A percentile compares a stretch with the other conserved stretches of the same genome.
phyloP scores from a whole-genome alignment of 2,113 vertebrate species.

The Sminthopsis crassicaudata region DNA sequence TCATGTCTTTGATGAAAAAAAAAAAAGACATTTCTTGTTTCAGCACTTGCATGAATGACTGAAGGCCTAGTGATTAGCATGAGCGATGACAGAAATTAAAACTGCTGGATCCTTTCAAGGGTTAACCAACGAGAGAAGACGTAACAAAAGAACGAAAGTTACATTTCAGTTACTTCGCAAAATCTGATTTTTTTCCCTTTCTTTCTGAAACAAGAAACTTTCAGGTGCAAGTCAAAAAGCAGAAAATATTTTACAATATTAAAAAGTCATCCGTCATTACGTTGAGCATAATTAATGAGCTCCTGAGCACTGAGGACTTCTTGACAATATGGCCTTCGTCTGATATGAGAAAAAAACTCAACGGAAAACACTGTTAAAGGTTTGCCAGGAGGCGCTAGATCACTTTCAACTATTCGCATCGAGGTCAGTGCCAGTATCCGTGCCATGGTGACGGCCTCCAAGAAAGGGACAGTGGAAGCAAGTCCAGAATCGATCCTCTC shows the following conservation, averaged over 20 bases:
- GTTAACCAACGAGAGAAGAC: conserved; percentile 71
- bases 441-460: conserved; percentile 74
- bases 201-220: conserved; percentile 90
- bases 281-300: conserved; percentile 66
- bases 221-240: conserved; percentile 87
- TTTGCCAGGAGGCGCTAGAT: conserved; percentile 67
- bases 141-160: conserved; percentile 60
- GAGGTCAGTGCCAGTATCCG: conserved; percentile 82
- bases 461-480: conserved; percentile 73
- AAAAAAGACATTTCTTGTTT: conserved; percentile 84
- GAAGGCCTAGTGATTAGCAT: conserved; percentile 69
- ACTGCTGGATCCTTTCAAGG: conserved; percentile 83
- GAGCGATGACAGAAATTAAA: conserved; percentile 72
- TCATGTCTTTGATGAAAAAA: conserved; percentile 81
- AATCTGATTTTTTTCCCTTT: conserved; percentile 85
- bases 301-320: conserved; percentile 84
- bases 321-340: conserved; percentile 77
- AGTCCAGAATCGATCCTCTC: conserved; percentile 77
- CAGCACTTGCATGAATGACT: conserved; percentile 77
- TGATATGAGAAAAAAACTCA: conserved; percentile 72
- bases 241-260: conserved; percentile 87
- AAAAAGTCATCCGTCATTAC: conserved; percentile 84
- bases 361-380: conserved; percentile 65
- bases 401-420: conserved; percentile 71
- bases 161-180: conserved; percentile 82